A percentile compares a stretch with the other conserved stretches of the same genome.
phyloP scores from a whole-genome alignment of 2,113 vertebrate species.

The Cyanoliseus patagonus region DNA sequence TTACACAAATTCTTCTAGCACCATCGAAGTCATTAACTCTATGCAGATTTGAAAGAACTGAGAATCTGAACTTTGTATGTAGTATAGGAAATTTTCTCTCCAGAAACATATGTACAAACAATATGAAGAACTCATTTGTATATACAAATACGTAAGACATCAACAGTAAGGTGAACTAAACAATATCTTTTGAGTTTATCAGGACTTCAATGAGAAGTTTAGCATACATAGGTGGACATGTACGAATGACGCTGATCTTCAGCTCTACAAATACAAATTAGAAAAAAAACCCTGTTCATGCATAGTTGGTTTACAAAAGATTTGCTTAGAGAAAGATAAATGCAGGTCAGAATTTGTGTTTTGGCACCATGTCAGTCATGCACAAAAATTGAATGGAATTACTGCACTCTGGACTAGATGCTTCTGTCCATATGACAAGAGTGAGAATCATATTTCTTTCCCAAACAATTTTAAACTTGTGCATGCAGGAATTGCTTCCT shows the following conservation, averaged over 20 bases:
- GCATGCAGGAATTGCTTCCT: slow-evolving; percentile 20
- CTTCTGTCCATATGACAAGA: background rate
- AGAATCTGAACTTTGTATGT: background rate
- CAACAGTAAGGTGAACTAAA: background rate
- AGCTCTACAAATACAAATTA: background rate
- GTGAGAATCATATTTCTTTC: slow-evolving; percentile 21
- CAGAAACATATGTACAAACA: background rate
- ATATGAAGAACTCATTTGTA: background rate
- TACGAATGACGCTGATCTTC: background rate
- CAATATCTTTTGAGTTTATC: background rate
- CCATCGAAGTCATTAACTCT: background rate
- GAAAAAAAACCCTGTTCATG: slow-evolving; percentile 1
- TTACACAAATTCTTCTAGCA: slow-evolving; percentile 13
- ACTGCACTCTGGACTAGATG: background rate
- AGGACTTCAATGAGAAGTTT: background rate
- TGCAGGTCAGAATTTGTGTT: slow-evolving; percentile 6
- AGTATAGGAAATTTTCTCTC: background rate
- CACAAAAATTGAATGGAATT: background rate
- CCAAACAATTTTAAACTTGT: background rate
- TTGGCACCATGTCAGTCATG: slow-evolving; percentile 35
- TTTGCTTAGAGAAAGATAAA: slow-evolving; percentile 34
- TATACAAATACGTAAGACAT: background rate
- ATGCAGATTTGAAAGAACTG: slow-evolving; percentile 6
- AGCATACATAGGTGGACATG: background rate
- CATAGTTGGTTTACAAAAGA: slow-evolving; percentile 14